These are phyloP conservation scores for Halictus quadricinctus DNA, from an alignment of 2,888 invertebrate genomes.

Conservation along the genomic window DNA sequence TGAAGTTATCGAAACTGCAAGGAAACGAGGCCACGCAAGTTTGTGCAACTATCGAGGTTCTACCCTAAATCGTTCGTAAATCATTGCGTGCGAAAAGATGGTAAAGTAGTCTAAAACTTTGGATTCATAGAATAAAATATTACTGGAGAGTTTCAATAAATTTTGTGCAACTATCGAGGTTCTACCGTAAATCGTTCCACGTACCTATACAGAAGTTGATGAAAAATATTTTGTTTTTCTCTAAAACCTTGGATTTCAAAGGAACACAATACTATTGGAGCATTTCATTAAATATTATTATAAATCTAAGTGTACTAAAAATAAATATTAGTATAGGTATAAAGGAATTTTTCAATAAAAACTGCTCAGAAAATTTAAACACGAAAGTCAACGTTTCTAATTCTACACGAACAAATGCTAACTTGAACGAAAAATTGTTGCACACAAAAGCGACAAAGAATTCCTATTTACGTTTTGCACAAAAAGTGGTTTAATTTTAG, in stretches of 20 bases:
- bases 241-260: background rate
- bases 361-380: background rate
- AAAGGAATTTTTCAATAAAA: too few relatives aligned
- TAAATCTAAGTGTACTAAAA: too few relatives aligned
- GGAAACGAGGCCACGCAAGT: background rate
- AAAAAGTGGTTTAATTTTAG: background rate
- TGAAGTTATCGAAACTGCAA: background rate
- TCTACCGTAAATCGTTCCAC: background rate
- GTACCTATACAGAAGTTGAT: background rate
- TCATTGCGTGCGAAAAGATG: too few relatives aligned
- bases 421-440: background rate
- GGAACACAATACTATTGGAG: background rate
- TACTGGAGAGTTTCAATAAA: too few relatives aligned
- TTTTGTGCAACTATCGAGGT: background rate
- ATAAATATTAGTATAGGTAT: too few relatives aligned
- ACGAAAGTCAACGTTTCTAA: background rate
- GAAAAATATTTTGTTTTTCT: background rate
- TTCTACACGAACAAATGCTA: background rate
- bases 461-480: background rate
- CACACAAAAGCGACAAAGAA: background rate
- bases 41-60: background rate
- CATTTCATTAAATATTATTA: too few relatives aligned
- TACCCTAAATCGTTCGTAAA: background rate
- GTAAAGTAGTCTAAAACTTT: too few relatives aligned
- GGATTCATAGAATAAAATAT: too few relatives aligned